Conservation (phyloP, 35 echinoderm and acorn worm genomes). For the Apostichopus parvimensis region DNA sequence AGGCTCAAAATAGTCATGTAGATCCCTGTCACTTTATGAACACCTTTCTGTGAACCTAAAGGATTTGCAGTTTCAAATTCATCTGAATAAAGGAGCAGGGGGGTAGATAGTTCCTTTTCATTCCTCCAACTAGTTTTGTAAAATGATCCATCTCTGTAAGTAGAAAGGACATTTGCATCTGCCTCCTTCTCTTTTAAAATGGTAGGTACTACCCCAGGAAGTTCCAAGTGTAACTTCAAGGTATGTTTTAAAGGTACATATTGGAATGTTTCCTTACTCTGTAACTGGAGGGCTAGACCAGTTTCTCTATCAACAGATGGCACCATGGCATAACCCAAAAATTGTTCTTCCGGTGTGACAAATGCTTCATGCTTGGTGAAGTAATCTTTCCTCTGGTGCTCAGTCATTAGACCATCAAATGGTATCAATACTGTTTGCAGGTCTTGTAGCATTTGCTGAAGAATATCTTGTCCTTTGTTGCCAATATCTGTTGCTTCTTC, state of each 20-base stretch:
- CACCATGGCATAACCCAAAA: slow-evolving; percentile 23
- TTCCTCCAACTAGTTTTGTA: slow-evolving; percentile 52
- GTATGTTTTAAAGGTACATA: slow-evolving; percentile 47
- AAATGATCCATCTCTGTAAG: slow-evolving; percentile 68
- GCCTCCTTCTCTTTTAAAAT: slow-evolving; percentile 35
- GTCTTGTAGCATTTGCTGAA: slow-evolving; percentile 29
- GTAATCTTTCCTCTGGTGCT: slow-evolving; percentile 23
- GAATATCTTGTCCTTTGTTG: background rate
- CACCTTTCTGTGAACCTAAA: slow-evolving; percentile 56
- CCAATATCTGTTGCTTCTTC: slow-evolving; percentile 27
- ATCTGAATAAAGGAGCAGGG: slow-evolving; percentile 54
- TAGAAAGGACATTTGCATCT: slow-evolving; percentile 49
- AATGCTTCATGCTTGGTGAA: slow-evolving; percentile 28
- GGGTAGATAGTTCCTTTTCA: slow-evolving; percentile 27
- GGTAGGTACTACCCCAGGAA: slow-evolving; percentile 50
- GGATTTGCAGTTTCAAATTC: slow-evolving; percentile 62
- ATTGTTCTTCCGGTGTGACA: slow-evolving; percentile 18
- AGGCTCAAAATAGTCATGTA: slow-evolving; percentile 42
- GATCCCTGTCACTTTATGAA: slow-evolving; percentile 43
- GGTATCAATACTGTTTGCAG: slow-evolving; percentile 14
- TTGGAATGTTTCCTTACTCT: slow-evolving; percentile 54
- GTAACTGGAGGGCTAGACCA: slow-evolving; percentile 43
- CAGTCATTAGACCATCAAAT: slow-evolving; percentile 34
- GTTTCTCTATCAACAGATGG: slow-evolving; percentile 25
- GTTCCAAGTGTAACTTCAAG: slow-evolving; percentile 49